Percentiles rank a stretch among this genome's conserved stretches.
Evolutionary conservation across 2,888 invertebrate genomes (phyloP).

Genomic region (Acanthosepion pharaonis): DNA sequence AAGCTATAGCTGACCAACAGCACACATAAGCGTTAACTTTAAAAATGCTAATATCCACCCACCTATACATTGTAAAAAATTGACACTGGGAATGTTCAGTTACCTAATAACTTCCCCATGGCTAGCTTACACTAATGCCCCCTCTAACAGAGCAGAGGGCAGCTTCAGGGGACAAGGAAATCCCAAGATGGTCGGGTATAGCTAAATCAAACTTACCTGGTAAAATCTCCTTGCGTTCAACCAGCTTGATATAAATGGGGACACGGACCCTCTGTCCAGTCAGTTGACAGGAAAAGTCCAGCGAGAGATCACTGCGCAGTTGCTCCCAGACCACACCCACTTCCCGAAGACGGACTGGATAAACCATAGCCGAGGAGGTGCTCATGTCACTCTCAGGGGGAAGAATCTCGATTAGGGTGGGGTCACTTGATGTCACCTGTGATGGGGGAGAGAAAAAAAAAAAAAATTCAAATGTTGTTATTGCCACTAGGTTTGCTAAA

Average conservation of each 20-base stretch:
- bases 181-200: not conserved
- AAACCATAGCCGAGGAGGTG: conserved; percentile 60
- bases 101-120: too few species aligned
- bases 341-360: conserved; percentile 67
- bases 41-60: too few species aligned
- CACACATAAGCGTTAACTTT: too few species aligned
- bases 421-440: conserved; percentile 67
- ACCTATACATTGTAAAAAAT: too few species aligned
- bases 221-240: conserved; percentile 52
- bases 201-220: conserved; percentile 36
- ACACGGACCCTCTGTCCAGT: conserved; percentile 68
- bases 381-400: conserved; percentile 63
- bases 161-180: too few species aligned
- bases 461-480: not conserved
- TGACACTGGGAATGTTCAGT: too few species aligned
- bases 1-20: too few species aligned
- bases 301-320: conserved; percentile 63
- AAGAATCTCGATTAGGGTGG: conserved; percentile 62
- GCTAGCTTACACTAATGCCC: too few species aligned
- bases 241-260: conserved; percentile 65
- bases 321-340: conserved; percentile 65
- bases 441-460: conserved; percentile 46
- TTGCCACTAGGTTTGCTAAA: too few species aligned
- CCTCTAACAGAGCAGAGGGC: too few species aligned
- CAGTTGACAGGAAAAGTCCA: conserved; percentile 62